Base-by-base conservation (phyloP, 2,113 vertebrate species). In the Hipposideros armiger region DNA sequence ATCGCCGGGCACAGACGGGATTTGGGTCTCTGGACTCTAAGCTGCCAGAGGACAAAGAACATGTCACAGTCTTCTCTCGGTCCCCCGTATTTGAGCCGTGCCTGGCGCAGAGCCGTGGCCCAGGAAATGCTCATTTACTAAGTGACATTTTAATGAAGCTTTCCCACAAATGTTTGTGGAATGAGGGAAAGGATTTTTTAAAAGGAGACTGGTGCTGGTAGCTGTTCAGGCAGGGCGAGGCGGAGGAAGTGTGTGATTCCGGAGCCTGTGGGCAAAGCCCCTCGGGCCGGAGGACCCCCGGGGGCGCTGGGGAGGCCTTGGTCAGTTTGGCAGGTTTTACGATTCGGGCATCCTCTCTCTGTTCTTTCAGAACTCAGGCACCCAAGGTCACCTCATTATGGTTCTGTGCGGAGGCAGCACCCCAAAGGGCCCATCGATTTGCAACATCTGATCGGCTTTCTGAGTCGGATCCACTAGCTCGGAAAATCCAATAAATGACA, bases 401-500 rank as follows among this genome's bases (percentile, higher is more conserved):
- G 83, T 87, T 86, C 19, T 69, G 9, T 91, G 88, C 0, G 11
- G 56, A 97, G 89, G 82, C 62, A 72, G 58, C n/a, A 54, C 62
- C 91, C 96, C 82, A 78, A 93, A 86, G 85, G n/a, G 52, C 40
- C 82, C 87, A 95, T 92, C 0, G 14, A 87, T 95, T 90, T 91
- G 92, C 84, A 83, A 80, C 70, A 83, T 95, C 96, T 90, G 96
- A 95, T 96, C 45, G 0, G 92, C 90, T 97, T 60, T 80, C 94
- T 73, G 64, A 91, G 86, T 91, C 64, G 67, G 74, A 95, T 64
- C 78, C 58, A 80, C 86, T 42, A 78, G 89, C 92, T 97, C 2
- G 8, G 91, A 93, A 97, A 97, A 89, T 87, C 82, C 91, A 96
- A 89, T 95, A 89, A 91, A 86, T 91, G 93, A 91, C 96, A 95